Base-by-base conservation (phyloP, 2,797 vertebrate species). In the Remorina albescens region DNA sequence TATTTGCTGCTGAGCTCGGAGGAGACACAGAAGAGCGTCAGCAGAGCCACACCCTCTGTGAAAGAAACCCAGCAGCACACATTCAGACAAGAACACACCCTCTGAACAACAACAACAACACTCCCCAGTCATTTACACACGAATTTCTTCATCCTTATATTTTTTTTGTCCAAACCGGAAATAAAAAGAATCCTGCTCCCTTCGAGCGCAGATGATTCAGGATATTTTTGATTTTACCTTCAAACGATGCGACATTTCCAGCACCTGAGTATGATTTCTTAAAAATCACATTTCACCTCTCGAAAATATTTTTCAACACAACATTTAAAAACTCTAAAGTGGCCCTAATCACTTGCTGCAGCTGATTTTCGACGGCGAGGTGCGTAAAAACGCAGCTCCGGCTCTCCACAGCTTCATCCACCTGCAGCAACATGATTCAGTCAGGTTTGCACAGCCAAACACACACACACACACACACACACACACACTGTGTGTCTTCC, bases 1-100 rank as follows among this genome's bases (percentile, higher is more conserved):
- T 78, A 64, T 81, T 70, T 80, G 73, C 76, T 21, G 62, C 68
- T 63, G 66, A 47, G 16, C 30, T 10, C 11, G 28, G 63, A 39
- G 2, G 19, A 65, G 19, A 25, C 13, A 60, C 60, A 71, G 56
- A 62, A 18, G 67, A 42, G n/a, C 47, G 3, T 56, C 30, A 65
- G 28, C 50, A 34, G 57, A 51, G 86, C 89, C 87, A 83, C 87
- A 80, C 87, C 89, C 87, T 83, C 86, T 39, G 13, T n/a, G 69
- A 44, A 34, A 60, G 51, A 42, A 64, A 61, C 8, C 61, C 55
- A 30, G 28, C 70, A 15, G 3, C 76, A 16, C 49, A 1, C 63
- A 11, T 26, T 61, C 18, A 64, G n/a, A 58, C 8, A 11, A 4
- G 28, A 25, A 56, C 68, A 42, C 76, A 54, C 39, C 47, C 53